Evolutionary conservation across 2,113 vertebrate species (phyloP).

Genomic region (Gopherus flavomarginatus): DNA sequence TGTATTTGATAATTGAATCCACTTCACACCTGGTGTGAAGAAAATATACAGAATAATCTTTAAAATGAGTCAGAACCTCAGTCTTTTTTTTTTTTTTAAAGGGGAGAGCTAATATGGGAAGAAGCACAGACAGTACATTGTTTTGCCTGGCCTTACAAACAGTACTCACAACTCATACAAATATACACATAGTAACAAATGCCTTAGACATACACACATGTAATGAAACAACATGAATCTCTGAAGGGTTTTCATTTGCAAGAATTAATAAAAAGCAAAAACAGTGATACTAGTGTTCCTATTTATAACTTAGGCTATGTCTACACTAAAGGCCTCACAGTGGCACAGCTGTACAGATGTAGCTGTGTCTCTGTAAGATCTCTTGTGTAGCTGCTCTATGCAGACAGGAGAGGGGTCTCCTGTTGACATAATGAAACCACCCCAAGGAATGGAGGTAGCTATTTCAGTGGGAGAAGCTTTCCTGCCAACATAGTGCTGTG

Average conservation of each 20-base stretch:
- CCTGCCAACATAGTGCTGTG: too few species aligned
- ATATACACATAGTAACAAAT: fast-evolving
- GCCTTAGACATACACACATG: background rate
- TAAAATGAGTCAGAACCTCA: background rate
- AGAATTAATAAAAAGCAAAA: background rate
- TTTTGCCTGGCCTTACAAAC: background rate
- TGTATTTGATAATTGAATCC: background rate
- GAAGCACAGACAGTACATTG: background rate
- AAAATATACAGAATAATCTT: background rate
- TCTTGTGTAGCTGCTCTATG: too few species aligned
- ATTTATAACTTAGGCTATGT: background rate
- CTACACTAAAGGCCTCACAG: too few species aligned
- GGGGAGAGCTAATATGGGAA: fast-evolving
- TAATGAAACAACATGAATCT: background rate
- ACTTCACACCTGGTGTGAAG: background rate
- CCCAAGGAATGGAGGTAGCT: too few species aligned
- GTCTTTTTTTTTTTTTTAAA: background rate
- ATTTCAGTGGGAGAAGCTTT: too few species aligned
- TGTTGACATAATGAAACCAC: too few species aligned
- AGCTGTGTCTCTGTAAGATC: background rate
- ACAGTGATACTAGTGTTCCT: background rate
- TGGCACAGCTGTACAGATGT: too few species aligned
- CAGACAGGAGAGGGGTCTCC: too few species aligned
- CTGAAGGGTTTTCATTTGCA: background rate
- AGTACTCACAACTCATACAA: background rate